Conservation (phyloP, 2,113 vertebrate genomes). For the Cettia cetti region DNA sequence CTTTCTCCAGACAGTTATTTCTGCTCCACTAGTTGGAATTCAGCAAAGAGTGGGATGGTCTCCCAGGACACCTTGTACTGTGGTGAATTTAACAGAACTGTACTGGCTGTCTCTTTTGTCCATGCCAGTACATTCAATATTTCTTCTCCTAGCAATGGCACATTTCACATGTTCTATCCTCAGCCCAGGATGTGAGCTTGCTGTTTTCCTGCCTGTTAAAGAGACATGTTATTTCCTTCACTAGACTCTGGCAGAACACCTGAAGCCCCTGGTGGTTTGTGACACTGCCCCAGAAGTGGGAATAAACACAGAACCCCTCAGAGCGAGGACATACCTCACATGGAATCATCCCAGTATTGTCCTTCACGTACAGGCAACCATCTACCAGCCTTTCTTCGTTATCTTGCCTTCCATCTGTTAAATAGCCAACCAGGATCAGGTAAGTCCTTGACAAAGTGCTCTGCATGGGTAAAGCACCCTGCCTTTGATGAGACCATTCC, state of each 20-base stretch:
- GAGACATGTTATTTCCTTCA: neutral
- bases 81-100: neutral
- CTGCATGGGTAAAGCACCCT: neutral
- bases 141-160: neutral
- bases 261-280: neutral
- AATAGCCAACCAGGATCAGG: slow-evolving; percentile 80
- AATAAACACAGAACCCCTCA: neutral
- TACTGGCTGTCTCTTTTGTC: neutral
- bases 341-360: slow-evolving; percentile 70
- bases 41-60: neutral
- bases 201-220: neutral
- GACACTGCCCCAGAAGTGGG: neutral
- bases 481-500: slow-evolving; percentile 69
- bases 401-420: slow-evolving; percentile 62
- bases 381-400: slow-evolving; percentile 15
- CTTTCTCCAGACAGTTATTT: neutral
- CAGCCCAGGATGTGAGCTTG: neutral
- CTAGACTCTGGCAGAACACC: neutral
- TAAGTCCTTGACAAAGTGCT: slow-evolving; percentile 68
- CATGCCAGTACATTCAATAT: neutral
- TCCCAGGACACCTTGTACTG: neutral
- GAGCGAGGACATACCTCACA: slow-evolving; percentile 72
- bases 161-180: neutral
- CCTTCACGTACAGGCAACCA: slow-evolving; percentile 71
- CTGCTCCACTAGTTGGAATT: neutral